Percentiles rank a stretch among this genome's conserved stretches.
Conservation (phyloP, 2,113 vertebrate genomes). For the Gasterosteus nipponicus region DNA sequence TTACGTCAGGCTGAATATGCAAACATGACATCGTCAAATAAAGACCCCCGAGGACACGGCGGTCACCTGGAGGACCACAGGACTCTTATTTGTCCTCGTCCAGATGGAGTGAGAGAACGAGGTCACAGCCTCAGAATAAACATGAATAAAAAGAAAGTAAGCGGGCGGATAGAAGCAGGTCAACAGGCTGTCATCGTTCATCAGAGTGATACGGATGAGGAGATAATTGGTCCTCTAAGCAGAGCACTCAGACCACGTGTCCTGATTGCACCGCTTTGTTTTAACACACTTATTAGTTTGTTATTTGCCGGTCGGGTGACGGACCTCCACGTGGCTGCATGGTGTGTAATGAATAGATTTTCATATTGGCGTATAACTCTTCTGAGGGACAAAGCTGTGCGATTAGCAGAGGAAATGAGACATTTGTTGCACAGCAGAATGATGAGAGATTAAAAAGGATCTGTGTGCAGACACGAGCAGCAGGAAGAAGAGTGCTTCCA, state of each 20-base stretch:
- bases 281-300: not conserved
- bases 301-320: not conserved
- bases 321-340: not conserved
- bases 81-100: too few species aligned
- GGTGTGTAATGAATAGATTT: not conserved
- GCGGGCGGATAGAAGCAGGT: constrained; percentile 28
- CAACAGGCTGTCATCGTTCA: constrained; percentile 25
- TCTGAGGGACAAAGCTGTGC: not conserved
- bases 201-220: constrained; percentile 22
- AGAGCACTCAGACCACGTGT: constrained; percentile 10
- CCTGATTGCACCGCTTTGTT: constrained; percentile 15
- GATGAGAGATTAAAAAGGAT: not conserved
- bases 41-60: not conserved
- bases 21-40: not conserved
- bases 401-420: not conserved
- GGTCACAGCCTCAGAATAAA: too few species aligned
- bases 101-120: too few species aligned
- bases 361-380: not conserved
- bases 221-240: constrained; percentile 34
- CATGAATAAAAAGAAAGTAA: not conserved
- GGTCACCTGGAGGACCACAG: too few species aligned
- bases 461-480: not conserved
- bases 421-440: not conserved
- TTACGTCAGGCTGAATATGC: not conserved
- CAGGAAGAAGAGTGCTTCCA: constrained; percentile 1